Evolutionary conservation across 2,888 invertebrate species (phyloP), one percentile per base, ranked within the genome.

Genomic region (Dorcus parallelipipedus): DNA sequence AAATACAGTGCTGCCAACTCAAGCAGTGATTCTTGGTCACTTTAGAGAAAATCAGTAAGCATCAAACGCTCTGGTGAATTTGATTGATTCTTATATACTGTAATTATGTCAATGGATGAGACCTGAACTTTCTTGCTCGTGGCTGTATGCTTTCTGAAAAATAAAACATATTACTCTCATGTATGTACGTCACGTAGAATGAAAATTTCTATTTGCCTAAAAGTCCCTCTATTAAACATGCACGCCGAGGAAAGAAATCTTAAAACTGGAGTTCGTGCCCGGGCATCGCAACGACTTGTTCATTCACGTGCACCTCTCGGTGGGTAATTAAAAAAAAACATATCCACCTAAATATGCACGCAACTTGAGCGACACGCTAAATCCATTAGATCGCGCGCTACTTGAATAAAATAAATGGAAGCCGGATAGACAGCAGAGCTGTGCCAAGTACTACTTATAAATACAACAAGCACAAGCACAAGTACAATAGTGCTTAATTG

Each of bases 231-330:
- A 10, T 42, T 42, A 42, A 42, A 42, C 10, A 8, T 42, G 42
- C 10, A 42, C 14, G 42, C 9, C 42, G 42, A 26, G 54, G 43
- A 43, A 38, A 50, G 45, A 50, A 51, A 50, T 51, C 56, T 33
- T 56, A 51, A 56, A 49, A 56, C 51, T 40, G 45, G 38, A 38
- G 45, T 45, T 56, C 56, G 56, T 56, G 56, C 47, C 56, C 45
- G 51, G 38, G 56, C 56, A 56, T 56, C 23, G 38, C 51, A 45
- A 56, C 47, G 41, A 43, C 20, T 56, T 51, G 38, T 56, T 39
- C 45, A 40, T 20, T 20, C 33, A 23, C 45, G 51, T 38, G 49
- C 56, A 56, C 56, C 56, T 56, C 51, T 51, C 51, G 51, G 33
- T 54, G 43, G 45, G 48, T 54, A 56, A 50, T 56, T 50, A 51